Base-by-base conservation (phyloP, 2,888 invertebrate species). In the Oligia latruncula region DNA sequence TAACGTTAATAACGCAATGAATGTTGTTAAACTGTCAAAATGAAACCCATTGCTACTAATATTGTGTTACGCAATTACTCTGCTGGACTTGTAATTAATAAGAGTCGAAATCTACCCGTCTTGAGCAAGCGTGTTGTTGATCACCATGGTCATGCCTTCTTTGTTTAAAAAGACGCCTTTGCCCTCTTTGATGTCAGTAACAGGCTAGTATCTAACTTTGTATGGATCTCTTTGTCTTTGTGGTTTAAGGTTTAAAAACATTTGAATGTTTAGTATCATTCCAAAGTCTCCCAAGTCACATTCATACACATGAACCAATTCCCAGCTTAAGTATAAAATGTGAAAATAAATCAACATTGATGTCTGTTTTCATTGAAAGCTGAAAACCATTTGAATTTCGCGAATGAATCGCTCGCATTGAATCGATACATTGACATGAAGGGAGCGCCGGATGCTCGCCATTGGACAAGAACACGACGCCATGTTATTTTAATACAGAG, bases 391-490 rank as follows among this genome's bases (percentile, higher is more conserved):
- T 87, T 84, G 80, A 82, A 82, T 88, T 88, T 88, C 62, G 90
- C 90, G 78, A 89, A 88, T 89, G 79, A 83, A 87, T 88, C 81
- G 80, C 43, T 43, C 58, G 77, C 84, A 85, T 85, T 90, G 77
- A 88, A 77, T 85, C 79, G 77, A 84, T 80, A 84, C 90, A 83
- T 75, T 83, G 83, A 87, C 83, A 77, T 82, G 85, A 87, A 83
- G 88, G 85, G 89, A 82, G 86, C 86, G 89, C 85, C 89, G 86
- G 82, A 87, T 85, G 85, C 87, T 76, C 78, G 87, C 86, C 78
- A 89, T 90, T 89, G 89, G 89, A 67, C 83, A 84, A 88, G 85
- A 85, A 78, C 77, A 81, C 79, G 89, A 80, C 86, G 89, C 88
- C 90, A 91, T 89, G 62, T 90, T 90, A 49, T 70, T 73, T 64